A percentile compares a stretch with the other conserved stretches of the same genome.
phyloP scores from a whole-genome alignment of 2,797 vertebrate genomes.

The Pterois miles region DNA sequence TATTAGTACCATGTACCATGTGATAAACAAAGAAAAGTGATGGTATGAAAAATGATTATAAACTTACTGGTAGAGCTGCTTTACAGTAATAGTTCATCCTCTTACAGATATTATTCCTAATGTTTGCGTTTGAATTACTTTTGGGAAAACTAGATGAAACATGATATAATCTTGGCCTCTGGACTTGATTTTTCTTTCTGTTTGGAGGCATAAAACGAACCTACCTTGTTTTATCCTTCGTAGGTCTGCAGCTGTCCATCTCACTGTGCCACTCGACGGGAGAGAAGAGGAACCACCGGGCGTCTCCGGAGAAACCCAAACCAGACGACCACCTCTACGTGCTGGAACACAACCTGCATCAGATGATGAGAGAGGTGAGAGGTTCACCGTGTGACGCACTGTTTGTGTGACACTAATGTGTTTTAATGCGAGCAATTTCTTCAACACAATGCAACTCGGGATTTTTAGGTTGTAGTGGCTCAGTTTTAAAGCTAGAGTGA shows the following conservation, averaged over 20 bases:
- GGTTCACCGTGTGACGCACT: background rate
- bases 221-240: background rate
- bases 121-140: background rate
- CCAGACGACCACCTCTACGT: conserved; percentile 97
- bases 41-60: background rate
- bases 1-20: too few relatives aligned
- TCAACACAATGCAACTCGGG: too few relatives aligned
- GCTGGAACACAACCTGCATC: conserved; percentile 96
- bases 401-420: too few relatives aligned
- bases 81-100: background rate
- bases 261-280: conserved; percentile 94
- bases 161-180: background rate
- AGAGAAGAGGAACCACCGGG: conserved; percentile 91
- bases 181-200: background rate
- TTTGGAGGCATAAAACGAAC: too few relatives aligned
- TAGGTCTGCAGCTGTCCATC: conserved; percentile 95
- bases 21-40: background rate
- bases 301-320: conserved; percentile 88
- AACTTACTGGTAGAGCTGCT: background rate
- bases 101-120: background rate
- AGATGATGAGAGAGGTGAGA: conserved; percentile 96
- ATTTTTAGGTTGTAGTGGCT: too few relatives aligned
- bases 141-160: background rate
- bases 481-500: too few relatives aligned
- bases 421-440: too few relatives aligned